phyloP scores from a whole-genome alignment of 2,888 invertebrate genomes.

The Oeneis ivallda region DNA sequence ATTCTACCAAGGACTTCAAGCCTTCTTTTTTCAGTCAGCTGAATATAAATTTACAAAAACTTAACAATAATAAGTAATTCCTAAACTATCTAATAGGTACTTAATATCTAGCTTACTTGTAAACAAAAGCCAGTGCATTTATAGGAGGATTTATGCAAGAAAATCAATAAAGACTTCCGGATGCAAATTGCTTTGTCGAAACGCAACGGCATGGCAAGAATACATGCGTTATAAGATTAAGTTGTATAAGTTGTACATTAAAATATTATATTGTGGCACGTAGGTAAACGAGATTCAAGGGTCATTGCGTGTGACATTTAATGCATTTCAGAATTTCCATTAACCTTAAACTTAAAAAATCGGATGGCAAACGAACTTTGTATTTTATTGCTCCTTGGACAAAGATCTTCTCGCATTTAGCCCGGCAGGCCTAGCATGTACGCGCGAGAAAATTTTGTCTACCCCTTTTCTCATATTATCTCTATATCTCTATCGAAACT shows the following conservation, averaged over 20 bases:
- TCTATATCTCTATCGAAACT: too few relatives aligned
- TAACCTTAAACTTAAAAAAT: conserved; percentile 35
- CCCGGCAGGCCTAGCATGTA: too few relatives aligned
- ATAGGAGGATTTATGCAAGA: conserved; percentile 13
- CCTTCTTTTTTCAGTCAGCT: too few relatives aligned
- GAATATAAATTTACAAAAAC: too few relatives aligned
- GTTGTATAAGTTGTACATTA: conserved; percentile 14
- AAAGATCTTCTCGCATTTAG: neutral
- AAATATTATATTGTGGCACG: conserved; percentile 14
- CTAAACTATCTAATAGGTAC: too few relatives aligned
- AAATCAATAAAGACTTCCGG: conserved; percentile 28
- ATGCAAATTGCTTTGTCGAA: neutral
- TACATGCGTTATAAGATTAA: conserved; percentile 10
- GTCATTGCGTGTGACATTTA: conserved; percentile 37
- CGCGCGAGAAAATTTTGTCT: too few relatives aligned
- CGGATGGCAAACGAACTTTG: conserved; percentile 5
- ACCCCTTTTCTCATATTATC: too few relatives aligned
- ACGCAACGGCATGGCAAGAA: conserved; percentile 6
- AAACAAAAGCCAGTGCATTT: neutral
- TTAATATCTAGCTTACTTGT: neutral
- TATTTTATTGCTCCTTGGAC: neutral
- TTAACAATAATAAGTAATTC: neutral
- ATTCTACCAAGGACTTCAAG: too few relatives aligned
- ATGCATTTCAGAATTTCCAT: conserved; percentile 33
- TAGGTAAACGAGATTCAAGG: conserved; percentile 36